A percentile compares a stretch with the other conserved stretches of the same genome.
These are phyloP conservation scores for Menidia menidia DNA, from an alignment of 2,797 vertebrate species.

Conservation along the genomic window DNA sequence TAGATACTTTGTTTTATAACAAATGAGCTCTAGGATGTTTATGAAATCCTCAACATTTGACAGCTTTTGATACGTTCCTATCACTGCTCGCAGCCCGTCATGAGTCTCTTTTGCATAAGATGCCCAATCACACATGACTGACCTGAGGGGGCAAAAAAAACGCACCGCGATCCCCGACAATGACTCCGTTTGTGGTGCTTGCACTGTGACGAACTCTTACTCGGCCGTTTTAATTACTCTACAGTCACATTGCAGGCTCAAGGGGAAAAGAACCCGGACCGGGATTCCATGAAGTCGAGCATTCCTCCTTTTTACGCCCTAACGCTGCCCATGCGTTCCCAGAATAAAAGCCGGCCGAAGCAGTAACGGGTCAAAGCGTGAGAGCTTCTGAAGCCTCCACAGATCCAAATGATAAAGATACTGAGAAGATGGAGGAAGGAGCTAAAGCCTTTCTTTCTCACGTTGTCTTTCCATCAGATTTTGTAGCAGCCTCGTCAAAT, in stretches of 20 bases:
- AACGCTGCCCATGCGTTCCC: too few relatives aligned
- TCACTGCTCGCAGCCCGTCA: slow-evolving; percentile 5
- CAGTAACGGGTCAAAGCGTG: not conserved
- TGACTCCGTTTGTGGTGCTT: not conserved
- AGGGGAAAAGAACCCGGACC: not conserved
- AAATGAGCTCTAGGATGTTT: not conserved
- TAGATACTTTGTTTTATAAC: too few relatives aligned
- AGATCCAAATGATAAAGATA: slow-evolving; percentile 1
- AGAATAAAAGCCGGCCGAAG: too few relatives aligned
- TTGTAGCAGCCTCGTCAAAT: too few relatives aligned
- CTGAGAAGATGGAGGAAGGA: not conserved
- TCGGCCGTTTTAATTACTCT: not conserved
- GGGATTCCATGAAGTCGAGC: too few relatives aligned
- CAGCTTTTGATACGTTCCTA: not conserved
- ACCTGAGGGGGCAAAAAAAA: not conserved
- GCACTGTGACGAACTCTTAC: not conserved
- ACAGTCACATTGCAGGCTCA: not conserved
- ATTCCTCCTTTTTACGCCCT: too few relatives aligned
- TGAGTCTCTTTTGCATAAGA: slow-evolving; percentile 15
- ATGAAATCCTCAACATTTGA: not conserved
- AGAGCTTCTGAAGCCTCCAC: not conserved
- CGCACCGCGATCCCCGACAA: slow-evolving; percentile 1
- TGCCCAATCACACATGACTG: slow-evolving; percentile 30
- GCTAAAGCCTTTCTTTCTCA: too few relatives aligned
- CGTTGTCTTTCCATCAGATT: too few relatives aligned